These are phyloP conservation scores for Metridium senile DNA, from an alignment of 92 coral and sea anemone genomes.

Conservation along the genomic window DNA sequence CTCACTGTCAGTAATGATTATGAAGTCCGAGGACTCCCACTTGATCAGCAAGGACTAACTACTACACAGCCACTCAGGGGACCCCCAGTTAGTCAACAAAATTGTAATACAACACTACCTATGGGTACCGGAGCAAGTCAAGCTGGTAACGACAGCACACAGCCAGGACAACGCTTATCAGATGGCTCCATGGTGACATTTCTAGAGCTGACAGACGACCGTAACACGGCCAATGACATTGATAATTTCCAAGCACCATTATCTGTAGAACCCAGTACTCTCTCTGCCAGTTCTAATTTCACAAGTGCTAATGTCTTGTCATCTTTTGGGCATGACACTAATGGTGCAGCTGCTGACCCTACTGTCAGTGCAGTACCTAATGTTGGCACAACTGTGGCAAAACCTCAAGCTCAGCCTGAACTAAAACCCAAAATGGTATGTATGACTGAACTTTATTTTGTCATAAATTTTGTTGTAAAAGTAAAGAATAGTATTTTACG, in stretches of 20 bases:
- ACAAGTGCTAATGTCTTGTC: background rate
- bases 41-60: background rate
- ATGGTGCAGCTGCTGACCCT: background rate
- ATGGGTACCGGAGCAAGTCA: background rate
- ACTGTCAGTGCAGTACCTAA: background rate
- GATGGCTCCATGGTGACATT: slow-evolving; percentile 67
- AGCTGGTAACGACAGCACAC: slow-evolving; percentile 6
- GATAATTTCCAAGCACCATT: background rate
- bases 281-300: background rate
- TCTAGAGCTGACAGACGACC: slow-evolving; percentile 32
- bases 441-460: no score
- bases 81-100: background rate
- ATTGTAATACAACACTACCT: background rate
- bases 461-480: no score
- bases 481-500: no score
- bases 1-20: background rate
- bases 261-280: background rate
- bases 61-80: background rate
- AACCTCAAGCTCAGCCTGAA: background rate
- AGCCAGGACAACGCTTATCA: slow-evolving; percentile 41
- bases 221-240: background rate
- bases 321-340: background rate
- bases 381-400: background rate
- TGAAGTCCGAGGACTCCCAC: background rate
- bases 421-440: slow-evolving; percentile 37